Evolutionary conservation across 2,113 vertebrate species (phyloP), one percentile per base, ranked within the genome.

Genomic region (Silurus asotus): DNA sequence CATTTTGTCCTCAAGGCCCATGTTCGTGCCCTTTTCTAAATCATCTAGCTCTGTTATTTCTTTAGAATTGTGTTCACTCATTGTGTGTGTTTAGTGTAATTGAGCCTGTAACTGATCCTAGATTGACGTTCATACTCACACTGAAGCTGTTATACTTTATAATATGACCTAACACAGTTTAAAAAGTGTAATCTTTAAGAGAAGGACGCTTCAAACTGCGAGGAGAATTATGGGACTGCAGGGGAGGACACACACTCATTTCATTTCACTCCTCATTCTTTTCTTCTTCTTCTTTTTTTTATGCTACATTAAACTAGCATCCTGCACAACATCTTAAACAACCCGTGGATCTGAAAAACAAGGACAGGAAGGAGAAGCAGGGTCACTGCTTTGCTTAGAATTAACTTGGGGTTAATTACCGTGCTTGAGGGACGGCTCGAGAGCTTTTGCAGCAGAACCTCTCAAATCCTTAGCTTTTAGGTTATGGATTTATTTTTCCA

Each of bases 311-410:
- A 23, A n/a, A 28, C 49, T 45, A 64, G 69, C 69, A 61, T 59
- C 56, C 56, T 49, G 69, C 37, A 65, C n/a, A 84, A 28, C 20
- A 51, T 51, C 58, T 45, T 70, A 69, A 69, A 56, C 51, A 69
- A 53, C 15, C 74, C 15, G 6, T 28, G 58, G 53, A 37, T 61
- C 45, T 56, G 61, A 49, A n/a, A 61, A 78, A 58, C 75, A 48
- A 37, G 75, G 62, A 62, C 25, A 70, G 76, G 62, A 85, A 64
- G 51, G 84, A 67, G 37, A 83, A 77, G 10, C 14, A 58, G 59
- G 82, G 78, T 56, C 58, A 88, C 48, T 51, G 79, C 67, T 75
- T 80, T 65, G 75, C 76, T 88, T 78, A 80, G 81, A 88, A 86
- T 69, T 75, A 65, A 51, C 67, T 58, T 19, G 14, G 51, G 59